phyloP scores from a whole-genome alignment of 2,113 vertebrate species.

The Chinchilla lanigera region DNA sequence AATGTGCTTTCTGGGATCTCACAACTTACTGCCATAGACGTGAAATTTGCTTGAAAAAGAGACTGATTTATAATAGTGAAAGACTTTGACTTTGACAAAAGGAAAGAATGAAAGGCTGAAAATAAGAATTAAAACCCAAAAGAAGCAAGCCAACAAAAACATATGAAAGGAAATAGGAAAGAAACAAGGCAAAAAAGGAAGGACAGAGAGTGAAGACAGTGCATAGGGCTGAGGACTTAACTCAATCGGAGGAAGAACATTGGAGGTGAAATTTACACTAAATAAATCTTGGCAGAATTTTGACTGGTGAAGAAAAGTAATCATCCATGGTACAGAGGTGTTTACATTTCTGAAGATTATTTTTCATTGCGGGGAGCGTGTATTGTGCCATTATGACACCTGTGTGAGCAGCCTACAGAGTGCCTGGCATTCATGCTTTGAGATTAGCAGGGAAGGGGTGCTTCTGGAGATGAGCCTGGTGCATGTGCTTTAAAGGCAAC shows the following conservation, averaged over 20 bases:
- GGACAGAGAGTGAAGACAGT: fast-evolving
- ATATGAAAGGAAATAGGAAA: not conserved
- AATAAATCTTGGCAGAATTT: not conserved
- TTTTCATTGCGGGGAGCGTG: not conserved
- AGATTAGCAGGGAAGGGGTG: not conserved
- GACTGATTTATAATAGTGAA: not conserved
- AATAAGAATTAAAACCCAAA: not conserved
- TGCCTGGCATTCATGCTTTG: too few species aligned
- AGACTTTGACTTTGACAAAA: not conserved
- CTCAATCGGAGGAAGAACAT: not conserved
- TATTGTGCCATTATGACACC: not conserved
- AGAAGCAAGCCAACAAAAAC: not conserved
- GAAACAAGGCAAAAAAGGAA: not conserved
- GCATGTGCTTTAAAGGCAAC: not conserved
- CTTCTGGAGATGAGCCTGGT: not conserved
- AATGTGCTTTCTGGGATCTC: not conserved
- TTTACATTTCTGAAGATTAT: not conserved
- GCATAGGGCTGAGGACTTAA: not conserved
- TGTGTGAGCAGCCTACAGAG: not conserved
- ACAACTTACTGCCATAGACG: not conserved
- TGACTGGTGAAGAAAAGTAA: not conserved
- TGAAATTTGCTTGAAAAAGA: not conserved
- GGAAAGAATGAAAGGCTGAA: not conserved
- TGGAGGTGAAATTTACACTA: not conserved
- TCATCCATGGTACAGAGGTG: not conserved